Evolutionary conservation across 2,797 vertebrate genomes (phyloP).

Genomic region (Ispidina picta): DNA sequence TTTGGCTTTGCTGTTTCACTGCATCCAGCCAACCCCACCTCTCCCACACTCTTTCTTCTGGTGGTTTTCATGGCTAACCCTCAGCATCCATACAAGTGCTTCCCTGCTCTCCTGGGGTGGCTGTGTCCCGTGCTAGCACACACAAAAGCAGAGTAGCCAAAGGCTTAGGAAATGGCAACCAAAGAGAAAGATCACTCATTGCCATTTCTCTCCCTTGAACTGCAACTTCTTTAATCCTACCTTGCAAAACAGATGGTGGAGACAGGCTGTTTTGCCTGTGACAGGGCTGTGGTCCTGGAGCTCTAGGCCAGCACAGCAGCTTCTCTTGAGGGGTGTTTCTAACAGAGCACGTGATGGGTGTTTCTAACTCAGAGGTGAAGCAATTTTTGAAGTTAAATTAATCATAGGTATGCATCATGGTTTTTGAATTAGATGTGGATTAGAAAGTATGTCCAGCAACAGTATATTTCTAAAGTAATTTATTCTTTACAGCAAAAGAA

Average conservation of each 20-base stretch:
- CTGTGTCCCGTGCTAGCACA: neutral
- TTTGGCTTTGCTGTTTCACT: neutral
- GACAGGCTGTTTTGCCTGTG: fast-evolving
- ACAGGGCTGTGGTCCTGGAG: neutral
- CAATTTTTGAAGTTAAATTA: neutral
- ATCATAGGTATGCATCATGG: neutral
- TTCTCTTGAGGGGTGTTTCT: neutral
- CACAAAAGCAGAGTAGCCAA: neutral
- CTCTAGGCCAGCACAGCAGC: neutral
- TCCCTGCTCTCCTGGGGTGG: neutral
- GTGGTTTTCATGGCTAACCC: neutral
- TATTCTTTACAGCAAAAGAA: neutral
- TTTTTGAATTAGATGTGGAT: neutral
- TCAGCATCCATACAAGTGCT: neutral
- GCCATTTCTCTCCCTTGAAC: neutral
- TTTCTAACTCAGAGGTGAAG: neutral
- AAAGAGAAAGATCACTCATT: neutral
- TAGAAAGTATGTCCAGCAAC: neutral
- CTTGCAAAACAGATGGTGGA: neutral
- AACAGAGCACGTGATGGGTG: fast-evolving
- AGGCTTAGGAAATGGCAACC: neutral
- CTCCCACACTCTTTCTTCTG: fast-evolving
- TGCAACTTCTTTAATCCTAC: neutral
- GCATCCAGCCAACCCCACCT: neutral
- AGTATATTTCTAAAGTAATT: neutral